phyloP scores from a whole-genome alignment of 2,113 vertebrate species.

The Halichoerus grypus region DNA sequence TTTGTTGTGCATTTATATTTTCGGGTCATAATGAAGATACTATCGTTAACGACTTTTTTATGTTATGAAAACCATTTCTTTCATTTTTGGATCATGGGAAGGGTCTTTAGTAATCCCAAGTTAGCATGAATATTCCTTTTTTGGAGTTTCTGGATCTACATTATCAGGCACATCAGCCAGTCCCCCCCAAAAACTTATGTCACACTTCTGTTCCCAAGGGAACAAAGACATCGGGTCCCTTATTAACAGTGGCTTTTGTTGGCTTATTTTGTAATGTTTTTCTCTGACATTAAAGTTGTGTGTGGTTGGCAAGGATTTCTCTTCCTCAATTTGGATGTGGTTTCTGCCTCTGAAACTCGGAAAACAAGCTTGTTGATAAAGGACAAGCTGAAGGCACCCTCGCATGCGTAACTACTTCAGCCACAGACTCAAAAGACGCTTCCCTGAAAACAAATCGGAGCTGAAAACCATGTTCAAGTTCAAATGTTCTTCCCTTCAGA shows the following conservation, averaged over 20 bases:
- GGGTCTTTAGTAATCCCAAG: conserved; percentile 22
- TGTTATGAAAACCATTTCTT: conserved; percentile 47
- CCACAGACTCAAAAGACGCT: neutral
- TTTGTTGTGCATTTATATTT: conserved; percentile 8
- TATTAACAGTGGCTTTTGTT: conserved; percentile 65
- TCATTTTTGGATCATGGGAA: conserved; percentile 17
- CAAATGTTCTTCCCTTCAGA: conserved; percentile 9
- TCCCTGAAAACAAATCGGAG: neutral
- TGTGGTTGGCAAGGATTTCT: conserved; percentile 66
- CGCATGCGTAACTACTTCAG: neutral
- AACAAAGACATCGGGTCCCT: conserved; percentile 46
- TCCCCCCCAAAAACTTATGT: conserved; percentile 48
- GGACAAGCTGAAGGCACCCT: neutral
- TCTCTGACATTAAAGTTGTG: conserved; percentile 50
- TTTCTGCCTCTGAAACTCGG: conserved; percentile 24
- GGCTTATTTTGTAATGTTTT: neutral
- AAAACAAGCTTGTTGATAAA: conserved; percentile 29
- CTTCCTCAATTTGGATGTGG: conserved; percentile 47
- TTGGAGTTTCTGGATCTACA: neutral
- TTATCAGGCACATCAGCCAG: conserved; percentile 56
- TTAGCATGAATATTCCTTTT: conserved; percentile 45
- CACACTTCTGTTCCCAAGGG: conserved; percentile 65
- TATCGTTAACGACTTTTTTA: conserved; percentile 12
- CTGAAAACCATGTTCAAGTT: neutral
- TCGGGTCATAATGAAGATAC: neutral